These are phyloP conservation scores for Hemiscyllium ocellatum DNA, from an alignment of 2,113 vertebrate genomes.

Conservation along the genomic window DNA sequence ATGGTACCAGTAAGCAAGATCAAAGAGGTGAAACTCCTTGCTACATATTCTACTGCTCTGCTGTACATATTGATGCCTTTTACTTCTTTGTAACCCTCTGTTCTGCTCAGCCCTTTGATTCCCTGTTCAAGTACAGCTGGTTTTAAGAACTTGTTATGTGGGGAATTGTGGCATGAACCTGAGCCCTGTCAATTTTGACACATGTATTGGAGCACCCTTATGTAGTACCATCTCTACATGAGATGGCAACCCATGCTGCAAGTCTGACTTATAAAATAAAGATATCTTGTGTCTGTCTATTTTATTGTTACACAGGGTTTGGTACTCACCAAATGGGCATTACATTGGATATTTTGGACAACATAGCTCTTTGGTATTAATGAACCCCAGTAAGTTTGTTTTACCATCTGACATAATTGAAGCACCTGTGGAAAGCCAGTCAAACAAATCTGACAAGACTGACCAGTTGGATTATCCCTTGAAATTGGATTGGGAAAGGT, in stretches of 20 bases:
- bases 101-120: background rate
- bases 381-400: background rate
- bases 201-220: background rate
- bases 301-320: conserved; percentile 29
- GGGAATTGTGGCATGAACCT: background rate
- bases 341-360: conserved; percentile 38
- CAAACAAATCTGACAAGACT: background rate
- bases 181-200: background rate
- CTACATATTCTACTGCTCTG: background rate
- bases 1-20: background rate
- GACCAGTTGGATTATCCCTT: conserved; percentile 19
- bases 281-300: conserved; percentile 1
- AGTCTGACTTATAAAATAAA: background rate
- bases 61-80: background rate
- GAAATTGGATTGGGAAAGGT: conserved; percentile 30
- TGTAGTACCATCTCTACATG: background rate
- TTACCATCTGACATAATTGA: conserved; percentile 29
- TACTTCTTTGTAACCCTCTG: background rate
- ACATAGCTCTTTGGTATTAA: background rate
- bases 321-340: conserved; percentile 36
- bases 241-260: background rate
- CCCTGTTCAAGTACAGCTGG: background rate
- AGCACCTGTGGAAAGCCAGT: background rate
- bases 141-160: background rate
- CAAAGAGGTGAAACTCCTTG: background rate